phyloP scores from a whole-genome alignment of 2,797 vertebrate genomes.

The Bufotes viridis region DNA sequence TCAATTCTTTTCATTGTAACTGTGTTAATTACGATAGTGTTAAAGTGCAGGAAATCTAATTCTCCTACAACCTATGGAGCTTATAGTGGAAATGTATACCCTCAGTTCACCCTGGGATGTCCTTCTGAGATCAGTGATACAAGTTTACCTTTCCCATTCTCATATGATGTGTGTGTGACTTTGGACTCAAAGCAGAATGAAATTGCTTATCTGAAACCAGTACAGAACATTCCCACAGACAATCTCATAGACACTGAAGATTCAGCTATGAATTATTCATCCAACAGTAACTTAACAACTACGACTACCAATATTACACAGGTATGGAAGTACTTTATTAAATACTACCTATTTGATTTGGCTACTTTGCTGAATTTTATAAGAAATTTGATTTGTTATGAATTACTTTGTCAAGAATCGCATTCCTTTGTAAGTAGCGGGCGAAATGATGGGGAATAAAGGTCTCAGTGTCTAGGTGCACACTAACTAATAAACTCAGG shows the following conservation, averaged over 20 bases:
- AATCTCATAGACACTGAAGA: constrained; percentile 56
- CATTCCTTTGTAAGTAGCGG: no score
- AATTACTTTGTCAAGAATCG: no score
- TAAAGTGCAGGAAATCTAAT: constrained; percentile 38
- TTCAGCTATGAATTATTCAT: not conserved
- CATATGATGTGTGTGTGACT: constrained; percentile 66
- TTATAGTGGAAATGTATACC: constrained; percentile 65
- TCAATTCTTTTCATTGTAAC: constrained; percentile 68
- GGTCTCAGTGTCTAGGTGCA: no score
- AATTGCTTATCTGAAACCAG: constrained; percentile 64
- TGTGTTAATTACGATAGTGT: constrained; percentile 12
- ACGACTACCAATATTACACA: not conserved
- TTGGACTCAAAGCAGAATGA: constrained; percentile 64
- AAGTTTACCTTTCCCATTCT: constrained; percentile 67
- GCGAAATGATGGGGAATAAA: no score
- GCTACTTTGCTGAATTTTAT: no score
- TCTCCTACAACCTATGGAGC: constrained; percentile 55
- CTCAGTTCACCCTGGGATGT: constrained; percentile 60
- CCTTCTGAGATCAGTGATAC: constrained; percentile 62
- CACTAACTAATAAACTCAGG: no score
- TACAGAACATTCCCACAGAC: constrained; percentile 52
- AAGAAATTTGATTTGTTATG: no score
- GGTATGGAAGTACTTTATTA: not conserved
- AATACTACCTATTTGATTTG: no score
- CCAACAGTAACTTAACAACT: not conserved